These are phyloP conservation scores for Drosophila crucigera DNA, from an alignment of 2,888 invertebrate species.

Conservation along the genomic window DNA sequence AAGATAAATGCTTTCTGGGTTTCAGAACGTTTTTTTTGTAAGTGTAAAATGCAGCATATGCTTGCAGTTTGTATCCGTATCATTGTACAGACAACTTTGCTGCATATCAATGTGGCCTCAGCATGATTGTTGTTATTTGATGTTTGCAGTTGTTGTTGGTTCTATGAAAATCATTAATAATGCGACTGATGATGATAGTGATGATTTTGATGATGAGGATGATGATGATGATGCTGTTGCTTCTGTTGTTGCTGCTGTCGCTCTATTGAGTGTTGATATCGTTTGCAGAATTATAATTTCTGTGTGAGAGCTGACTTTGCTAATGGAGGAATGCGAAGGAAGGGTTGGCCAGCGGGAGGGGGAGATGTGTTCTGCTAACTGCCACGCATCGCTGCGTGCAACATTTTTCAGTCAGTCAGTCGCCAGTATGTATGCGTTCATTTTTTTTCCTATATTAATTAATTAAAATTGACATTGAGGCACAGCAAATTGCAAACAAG, in stretches of 20 bases:
- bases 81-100: slow-evolving; percentile 46
- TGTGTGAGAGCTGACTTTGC: slow-evolving; percentile 18
- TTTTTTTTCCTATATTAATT: slow-evolving; percentile 61
- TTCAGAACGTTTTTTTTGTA: neutral
- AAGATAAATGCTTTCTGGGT: no score
- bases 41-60: slow-evolving; percentile 35
- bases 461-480: slow-evolving; percentile 77
- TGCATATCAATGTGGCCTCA: slow-evolving; percentile 53
- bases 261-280: slow-evolving; percentile 62
- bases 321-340: neutral
- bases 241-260: slow-evolving; percentile 27
- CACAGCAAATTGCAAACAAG: slow-evolving; percentile 75
- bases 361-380: slow-evolving; percentile 11
- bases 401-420: slow-evolving; percentile 26
- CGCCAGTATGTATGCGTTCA: slow-evolving; percentile 32
- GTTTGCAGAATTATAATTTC: slow-evolving; percentile 66
- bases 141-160: slow-evolving; percentile 31
- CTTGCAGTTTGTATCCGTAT: slow-evolving; percentile 45
- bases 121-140: slow-evolving; percentile 18
- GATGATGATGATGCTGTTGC: slow-evolving; percentile 33
- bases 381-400: slow-evolving; percentile 70
- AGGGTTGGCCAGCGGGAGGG: neutral
- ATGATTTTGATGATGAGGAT: slow-evolving; percentile 22
- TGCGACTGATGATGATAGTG: slow-evolving; percentile 54
- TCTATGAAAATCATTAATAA: slow-evolving; percentile 72